Base-by-base conservation (phyloP, 1,140 invertebrate genomes). In the Rhyzopertha dominica region DNA sequence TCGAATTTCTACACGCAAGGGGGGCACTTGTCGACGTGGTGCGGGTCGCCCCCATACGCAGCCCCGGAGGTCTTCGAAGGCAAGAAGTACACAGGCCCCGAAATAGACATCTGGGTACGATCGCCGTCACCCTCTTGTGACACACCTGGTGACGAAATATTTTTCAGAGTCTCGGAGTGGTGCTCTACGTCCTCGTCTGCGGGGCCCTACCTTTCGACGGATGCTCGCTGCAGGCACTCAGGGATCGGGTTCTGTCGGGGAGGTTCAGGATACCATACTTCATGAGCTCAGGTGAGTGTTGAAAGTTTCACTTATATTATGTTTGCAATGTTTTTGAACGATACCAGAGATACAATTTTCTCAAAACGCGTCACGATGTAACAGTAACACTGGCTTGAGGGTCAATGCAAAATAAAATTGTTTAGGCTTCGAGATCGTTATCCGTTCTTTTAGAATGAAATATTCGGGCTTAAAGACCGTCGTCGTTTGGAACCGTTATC, bases 21-120 rank as follows among this genome's bases (percentile, higher is more conserved):
- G 31, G 80, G 87, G 49, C 76, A 88, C 19, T 72, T 95, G 25
- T 86, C 83, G 37, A 98, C 95, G 25, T 97, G 93, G 93, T 98
- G 94, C 73, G 92, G 92, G 1, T 93, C 89, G 28, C 95, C 94
- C n/a, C 94, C 94, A 14, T 98, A 98, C 71, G 95, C 95, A 37
- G 94, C 95, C 12, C 95, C 95, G 13, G 95, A 98, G 77, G 81
- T 98, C 31, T 96, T 98, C 72, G 90, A 96, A 69, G 95, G 94
- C 35, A 91, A 91, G 63, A 84, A 91, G 63, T 98, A 98, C 63
- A 90, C 94, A 57, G 94, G 94, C 8, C 91, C 92, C 20, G 88
- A 94, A 75, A 94, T 95, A 47, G 95, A 98, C 74, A 89, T 98
- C 66, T 98, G 95, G 95, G 91, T 94, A 77, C 65, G 60, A 26